Conservation (phyloP, 2,888 invertebrate species). For the Leptopilina drosophilae region DNA sequence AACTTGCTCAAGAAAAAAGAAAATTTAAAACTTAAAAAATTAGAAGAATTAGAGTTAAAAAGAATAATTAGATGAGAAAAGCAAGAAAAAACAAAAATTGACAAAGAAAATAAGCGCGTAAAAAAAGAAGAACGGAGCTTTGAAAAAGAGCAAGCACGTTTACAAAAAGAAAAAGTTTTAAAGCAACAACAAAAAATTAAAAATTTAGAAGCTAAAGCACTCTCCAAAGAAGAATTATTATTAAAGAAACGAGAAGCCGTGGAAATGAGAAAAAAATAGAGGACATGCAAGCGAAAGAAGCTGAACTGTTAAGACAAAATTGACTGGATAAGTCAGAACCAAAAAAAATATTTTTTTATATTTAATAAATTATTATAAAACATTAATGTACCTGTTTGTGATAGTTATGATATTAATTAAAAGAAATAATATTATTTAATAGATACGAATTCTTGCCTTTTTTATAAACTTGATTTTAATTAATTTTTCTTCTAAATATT, state of each 20-base stretch:
- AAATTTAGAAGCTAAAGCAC: neutral
- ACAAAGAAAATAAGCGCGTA: neutral
- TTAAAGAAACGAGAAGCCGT: neutral
- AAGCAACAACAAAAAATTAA: neutral
- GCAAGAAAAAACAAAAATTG: neutral
- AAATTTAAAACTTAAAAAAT: neutral
- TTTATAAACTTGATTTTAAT: too few species aligned
- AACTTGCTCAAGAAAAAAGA: neutral
- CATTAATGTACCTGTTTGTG: too few species aligned
- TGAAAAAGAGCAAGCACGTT: neutral
- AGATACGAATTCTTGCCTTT: too few species aligned
- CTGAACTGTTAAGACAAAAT: neutral
- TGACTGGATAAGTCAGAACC: too few species aligned
- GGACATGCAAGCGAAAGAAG: neutral
- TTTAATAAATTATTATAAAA: too few species aligned
- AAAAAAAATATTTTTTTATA: too few species aligned
- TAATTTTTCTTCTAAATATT: too few species aligned
- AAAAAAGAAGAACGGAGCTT: neutral
- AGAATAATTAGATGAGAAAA: neutral
- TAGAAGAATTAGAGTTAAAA: neutral
- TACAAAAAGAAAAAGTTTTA: neutral
- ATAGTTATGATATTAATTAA: too few species aligned
- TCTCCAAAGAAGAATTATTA: neutral
- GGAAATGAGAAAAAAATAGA: neutral
- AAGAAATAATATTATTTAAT: too few species aligned